phyloP scores from a whole-genome alignment of 2,113 vertebrate genomes.

The Arenaria interpres region DNA sequence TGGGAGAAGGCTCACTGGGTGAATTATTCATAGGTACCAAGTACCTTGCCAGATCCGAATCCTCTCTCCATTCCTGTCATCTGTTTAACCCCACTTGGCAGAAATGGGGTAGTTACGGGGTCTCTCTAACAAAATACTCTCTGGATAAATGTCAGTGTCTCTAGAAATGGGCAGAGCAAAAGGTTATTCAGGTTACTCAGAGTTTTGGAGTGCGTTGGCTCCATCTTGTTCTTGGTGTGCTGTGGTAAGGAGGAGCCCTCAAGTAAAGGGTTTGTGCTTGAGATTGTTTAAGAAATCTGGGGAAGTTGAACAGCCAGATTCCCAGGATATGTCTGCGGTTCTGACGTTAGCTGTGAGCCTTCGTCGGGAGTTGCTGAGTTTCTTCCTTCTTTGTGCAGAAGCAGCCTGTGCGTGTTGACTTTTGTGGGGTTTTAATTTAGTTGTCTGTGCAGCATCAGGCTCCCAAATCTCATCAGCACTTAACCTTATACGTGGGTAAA shows the following conservation, averaged over 20 bases:
- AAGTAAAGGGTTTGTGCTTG: not conserved
- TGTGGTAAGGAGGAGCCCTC: not conserved
- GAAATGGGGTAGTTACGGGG: not conserved
- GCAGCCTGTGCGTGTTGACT: not conserved
- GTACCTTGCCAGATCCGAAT: not conserved
- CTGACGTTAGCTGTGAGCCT: not conserved
- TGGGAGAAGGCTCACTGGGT: not conserved
- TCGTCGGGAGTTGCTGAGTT: not conserved
- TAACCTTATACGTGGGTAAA: not conserved
- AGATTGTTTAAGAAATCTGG: not conserved
- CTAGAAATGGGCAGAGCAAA: not conserved
- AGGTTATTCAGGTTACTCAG: not conserved
- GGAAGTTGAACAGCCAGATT: not conserved
- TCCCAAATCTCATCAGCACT: not conserved
- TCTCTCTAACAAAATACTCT: not conserved
- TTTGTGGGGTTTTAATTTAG: not conserved
- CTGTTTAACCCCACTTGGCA: not conserved
- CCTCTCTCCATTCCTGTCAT: not conserved
- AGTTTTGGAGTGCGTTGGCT: rapidly evolving
- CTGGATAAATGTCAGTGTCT: not conserved
- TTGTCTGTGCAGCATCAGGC: not conserved
- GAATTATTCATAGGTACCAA: not conserved
- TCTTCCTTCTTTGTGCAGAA: not conserved
- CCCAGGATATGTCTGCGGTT: not conserved
- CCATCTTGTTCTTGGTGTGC: not conserved